phyloP scores from a whole-genome alignment of 2,113 vertebrate genomes.

The Marmota monax region DNA sequence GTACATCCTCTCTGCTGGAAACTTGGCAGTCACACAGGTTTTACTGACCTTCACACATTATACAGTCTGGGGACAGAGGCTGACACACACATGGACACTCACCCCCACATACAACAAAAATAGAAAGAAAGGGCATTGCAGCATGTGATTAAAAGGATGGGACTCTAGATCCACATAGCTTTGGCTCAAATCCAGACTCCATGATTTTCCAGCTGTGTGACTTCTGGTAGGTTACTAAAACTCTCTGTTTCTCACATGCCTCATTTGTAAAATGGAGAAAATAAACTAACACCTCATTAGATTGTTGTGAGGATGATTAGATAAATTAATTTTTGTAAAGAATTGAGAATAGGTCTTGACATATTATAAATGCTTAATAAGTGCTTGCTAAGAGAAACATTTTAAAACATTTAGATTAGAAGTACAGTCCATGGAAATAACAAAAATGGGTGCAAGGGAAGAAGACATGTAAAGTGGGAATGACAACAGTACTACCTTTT shows the following conservation, averaged over 20 bases:
- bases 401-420: constrained; percentile 2
- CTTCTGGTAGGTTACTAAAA: constrained; percentile 41
- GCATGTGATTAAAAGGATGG: neutral
- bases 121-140: neutral
- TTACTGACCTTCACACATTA: neutral
- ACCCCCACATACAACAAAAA: neutral
- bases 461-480: neutral
- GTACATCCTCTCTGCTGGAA: neutral
- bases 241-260: constrained; percentile 39
- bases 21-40: neutral
- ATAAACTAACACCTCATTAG: constrained; percentile 15
- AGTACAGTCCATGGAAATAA: neutral
- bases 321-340: constrained; percentile 44
- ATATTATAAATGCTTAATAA: constrained; percentile 21
- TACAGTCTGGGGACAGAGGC: neutral
- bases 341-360: neutral
- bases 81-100: neutral
- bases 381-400: constrained; percentile 26
- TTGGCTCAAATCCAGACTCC: constrained; percentile 33
- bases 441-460: constrained; percentile 14
- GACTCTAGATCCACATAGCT: constrained; percentile 3
- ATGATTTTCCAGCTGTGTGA: constrained; percentile 43
- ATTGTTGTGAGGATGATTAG: constrained; percentile 5
- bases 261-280: constrained; percentile 33
- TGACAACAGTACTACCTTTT: neutral